Base-by-base conservation (phyloP, 2,888 invertebrate genomes). In the Caradrina kadenii region DNA sequence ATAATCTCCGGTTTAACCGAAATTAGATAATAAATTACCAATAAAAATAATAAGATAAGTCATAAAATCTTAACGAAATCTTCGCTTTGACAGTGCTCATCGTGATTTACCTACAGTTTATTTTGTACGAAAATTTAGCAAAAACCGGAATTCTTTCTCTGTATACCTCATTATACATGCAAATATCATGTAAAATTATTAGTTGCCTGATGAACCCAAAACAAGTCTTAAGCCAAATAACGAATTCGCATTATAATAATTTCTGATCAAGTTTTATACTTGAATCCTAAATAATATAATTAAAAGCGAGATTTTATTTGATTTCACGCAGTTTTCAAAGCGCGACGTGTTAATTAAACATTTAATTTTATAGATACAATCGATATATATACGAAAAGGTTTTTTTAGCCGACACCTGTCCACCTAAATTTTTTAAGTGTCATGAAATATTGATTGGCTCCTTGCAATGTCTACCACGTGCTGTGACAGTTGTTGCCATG, bases 111-210 rank as follows among this genome's bases (percentile, higher is more conserved):
- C 62, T 69, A 75, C 55, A 64, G 69, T 72, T 62, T 58, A 69
- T 73, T 59, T 53, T 45, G 63, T 74, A 71, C 69, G 53, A 83
- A 81, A 76, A 75, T 78, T 80, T 68, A 52, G 63, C 72, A 26
- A 69, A 45, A 81, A 85, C 86, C 79, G 73, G 82, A 75, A 76
- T 81, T 86, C 82, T 87, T 87, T 86, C 85, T 73, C 83, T 77
- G 71, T 81, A 49, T 72, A 66, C 39, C 73, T 80, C 61, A 79
- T 86, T 82, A 86, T 69, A 78, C 67, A 87, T 88, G 87, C 79
- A 85, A 88, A 89, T 88, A 59, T 80, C 65, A 89, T 87, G 85
- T 81, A 82, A 84, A 86, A 84, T 83, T 84, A 82, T 81, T 73
- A 81, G 70, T 70, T 21, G 69, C 67, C 64, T 78, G 66, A 84